A percentile compares a stretch with the other conserved stretches of the same genome.
These are phyloP conservation scores for Zhuqinia jingwanae DNA, from an alignment of 2,888 invertebrate genomes.

Conservation along the genomic window DNA sequence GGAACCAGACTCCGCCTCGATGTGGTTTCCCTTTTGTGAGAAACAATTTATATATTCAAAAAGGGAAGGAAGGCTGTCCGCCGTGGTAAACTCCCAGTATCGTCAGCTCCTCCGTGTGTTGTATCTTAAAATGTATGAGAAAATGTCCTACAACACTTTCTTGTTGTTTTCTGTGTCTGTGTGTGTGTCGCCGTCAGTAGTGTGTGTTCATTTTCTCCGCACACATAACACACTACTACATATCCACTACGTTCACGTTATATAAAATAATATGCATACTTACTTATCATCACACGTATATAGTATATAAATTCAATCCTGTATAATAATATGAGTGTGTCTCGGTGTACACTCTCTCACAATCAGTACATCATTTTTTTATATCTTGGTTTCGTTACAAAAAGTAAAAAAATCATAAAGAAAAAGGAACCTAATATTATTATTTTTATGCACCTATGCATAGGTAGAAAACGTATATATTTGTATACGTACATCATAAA, in stretches of 20 bases:
- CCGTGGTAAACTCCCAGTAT: constrained; percentile 75
- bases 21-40: constrained; percentile 74
- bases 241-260: not conserved
- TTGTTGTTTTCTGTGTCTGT: constrained; percentile 36
- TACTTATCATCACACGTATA: no score
- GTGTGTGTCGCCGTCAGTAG: constrained; percentile 30
- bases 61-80: constrained; percentile 76
- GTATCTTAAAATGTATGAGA: constrained; percentile 66
- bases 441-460: not conserved
- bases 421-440: not conserved
- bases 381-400: not conserved
- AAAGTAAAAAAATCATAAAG: no score
- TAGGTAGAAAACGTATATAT: no score
- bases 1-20: constrained; percentile 75
- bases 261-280: no score
- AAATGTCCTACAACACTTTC: constrained; percentile 58
- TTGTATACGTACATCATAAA: constrained; percentile 30
- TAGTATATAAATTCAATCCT: no score
- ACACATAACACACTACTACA: not conserved
- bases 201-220: constrained; percentile 45
- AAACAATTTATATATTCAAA: constrained; percentile 75
- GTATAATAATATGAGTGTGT: no score
- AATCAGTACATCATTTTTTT: not conserved
- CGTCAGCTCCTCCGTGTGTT: constrained; percentile 69
- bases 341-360: no score